Conservation (phyloP, 2,888 invertebrate species). For the Anoplius nigerrimus region DNA sequence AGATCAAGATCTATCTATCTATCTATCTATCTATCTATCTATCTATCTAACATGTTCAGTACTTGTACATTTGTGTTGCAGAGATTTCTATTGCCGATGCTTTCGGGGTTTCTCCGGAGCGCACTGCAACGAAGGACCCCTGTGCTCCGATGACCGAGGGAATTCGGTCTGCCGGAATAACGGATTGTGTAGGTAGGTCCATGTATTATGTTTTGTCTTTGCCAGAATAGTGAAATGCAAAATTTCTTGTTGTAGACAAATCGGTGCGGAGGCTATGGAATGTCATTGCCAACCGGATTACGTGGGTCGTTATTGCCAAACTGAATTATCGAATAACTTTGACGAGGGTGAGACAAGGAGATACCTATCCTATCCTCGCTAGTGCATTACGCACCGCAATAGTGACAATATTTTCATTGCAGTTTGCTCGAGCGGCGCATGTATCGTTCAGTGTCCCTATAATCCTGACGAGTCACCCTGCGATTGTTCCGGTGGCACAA, state of each 20-base stretch:
- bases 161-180: conserved; percentile 85
- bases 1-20: no score
- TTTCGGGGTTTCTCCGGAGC: conserved; percentile 87
- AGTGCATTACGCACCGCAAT: conserved; percentile 16
- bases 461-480: conserved; percentile 73
- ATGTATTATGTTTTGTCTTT: neutral
- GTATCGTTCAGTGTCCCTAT: conserved; percentile 75
- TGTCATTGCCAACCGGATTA: conserved; percentile 83
- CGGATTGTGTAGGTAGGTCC: conserved; percentile 88
- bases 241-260: conserved; percentile 78
- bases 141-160: conserved; percentile 82
- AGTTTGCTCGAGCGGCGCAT: conserved; percentile 67
- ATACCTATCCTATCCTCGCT: neutral
- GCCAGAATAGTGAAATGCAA: neutral
- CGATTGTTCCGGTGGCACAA: conserved; percentile 72
- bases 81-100: conserved; percentile 74
- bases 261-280: conserved; percentile 85
- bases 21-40: no score
- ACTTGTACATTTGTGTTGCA: no score
- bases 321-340: conserved; percentile 75
- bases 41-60: no score
- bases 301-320: conserved; percentile 84
- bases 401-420: conserved; percentile 61
- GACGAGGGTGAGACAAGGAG: conserved; percentile 51
- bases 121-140: conserved; percentile 88